Percentiles rank a stretch among this genome's conserved stretches.
Evolutionary conservation across 2,797 vertebrate genomes (phyloP).

Genomic region (Mareca strepera): DNA sequence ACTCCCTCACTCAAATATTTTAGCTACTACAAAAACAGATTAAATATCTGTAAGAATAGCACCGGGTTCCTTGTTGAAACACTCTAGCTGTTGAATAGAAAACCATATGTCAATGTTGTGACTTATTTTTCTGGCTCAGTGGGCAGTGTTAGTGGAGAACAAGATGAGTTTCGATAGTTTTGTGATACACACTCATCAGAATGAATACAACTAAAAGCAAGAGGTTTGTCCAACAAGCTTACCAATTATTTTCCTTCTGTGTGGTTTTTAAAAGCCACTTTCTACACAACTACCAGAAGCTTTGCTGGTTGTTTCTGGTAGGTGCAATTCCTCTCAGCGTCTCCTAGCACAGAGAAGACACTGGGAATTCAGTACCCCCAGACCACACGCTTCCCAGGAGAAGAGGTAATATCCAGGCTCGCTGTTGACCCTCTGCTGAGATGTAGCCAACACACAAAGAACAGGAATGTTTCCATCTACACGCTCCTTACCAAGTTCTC

Average conservation of each 20-base stretch:
- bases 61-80: not conserved
- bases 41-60: not conserved
- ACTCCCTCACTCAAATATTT: not conserved
- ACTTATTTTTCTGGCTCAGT: not conserved
- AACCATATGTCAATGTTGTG: not conserved
- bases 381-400: too few species aligned
- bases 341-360: not conserved
- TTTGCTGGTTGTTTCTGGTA: not conserved
- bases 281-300: not conserved
- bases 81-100: not conserved
- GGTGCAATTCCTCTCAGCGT: too few species aligned
- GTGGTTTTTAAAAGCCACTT: not conserved
- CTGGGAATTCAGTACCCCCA: too few species aligned
- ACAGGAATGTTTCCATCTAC: not conserved
- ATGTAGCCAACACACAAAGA: not conserved
- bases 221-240: not conserved
- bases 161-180: not conserved
- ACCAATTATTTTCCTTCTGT: not conserved
- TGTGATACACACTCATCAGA: not conserved
- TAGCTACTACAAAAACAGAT: not conserved
- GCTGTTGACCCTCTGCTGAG: not conserved
- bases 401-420: not conserved
- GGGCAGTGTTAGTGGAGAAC: not conserved
- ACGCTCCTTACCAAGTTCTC: not conserved
- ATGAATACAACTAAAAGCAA: not conserved